Base-by-base conservation (phyloP, 1,140 invertebrate species). In the Drosophila nasuta region DNA sequence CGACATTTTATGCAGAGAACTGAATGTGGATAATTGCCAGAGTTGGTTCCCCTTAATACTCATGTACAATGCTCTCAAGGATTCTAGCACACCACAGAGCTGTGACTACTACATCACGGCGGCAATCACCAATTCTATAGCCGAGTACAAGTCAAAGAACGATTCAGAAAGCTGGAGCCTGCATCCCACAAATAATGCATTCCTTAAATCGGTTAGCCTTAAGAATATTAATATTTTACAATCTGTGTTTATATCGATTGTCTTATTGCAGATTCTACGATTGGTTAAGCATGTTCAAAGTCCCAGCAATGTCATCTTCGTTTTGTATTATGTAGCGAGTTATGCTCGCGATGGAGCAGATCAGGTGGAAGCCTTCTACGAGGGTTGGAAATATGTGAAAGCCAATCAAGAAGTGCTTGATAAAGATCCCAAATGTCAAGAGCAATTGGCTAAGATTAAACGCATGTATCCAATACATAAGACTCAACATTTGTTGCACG, bases 331-430 rank as follows among this genome's bases (percentile, higher is more conserved):
- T 64, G 88, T 92, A 0, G 71, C 87, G 0, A 88, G 79, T 59
- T 82, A 92, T 70, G 91, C 92, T 0, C 87, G 90, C 0, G 80
- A 91, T 11, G 94, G 94, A 3, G 94, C 94, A 8, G 94, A 95
- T 86, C 94, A 94, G 91, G 94, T 95, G 5, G 94, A 94, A 51
- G 94, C 94, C 10, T 93, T 93, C 20, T 93, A 94, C 59, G 92
- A 94, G 65, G 94, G 94, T 72, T 95, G 94, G 80, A 94, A 94
- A 76, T 95, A 94, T 89, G 93, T 93, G 0, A 67, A 78, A 33
- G 13, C 51, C 20, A 62, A 83, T 57, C 69, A 91, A 25, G 93
- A 93, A 64, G 75, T 92, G n/a, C 93, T 93, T 86, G 91, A 93
- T 13, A 80, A 73, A 7, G 79, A 94, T 66, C 72, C 93, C 38